Percentiles rank a stretch among this genome's conserved stretches.
Conservation (phyloP, 2,888 invertebrate species). For the Resseliella maxima region DNA sequence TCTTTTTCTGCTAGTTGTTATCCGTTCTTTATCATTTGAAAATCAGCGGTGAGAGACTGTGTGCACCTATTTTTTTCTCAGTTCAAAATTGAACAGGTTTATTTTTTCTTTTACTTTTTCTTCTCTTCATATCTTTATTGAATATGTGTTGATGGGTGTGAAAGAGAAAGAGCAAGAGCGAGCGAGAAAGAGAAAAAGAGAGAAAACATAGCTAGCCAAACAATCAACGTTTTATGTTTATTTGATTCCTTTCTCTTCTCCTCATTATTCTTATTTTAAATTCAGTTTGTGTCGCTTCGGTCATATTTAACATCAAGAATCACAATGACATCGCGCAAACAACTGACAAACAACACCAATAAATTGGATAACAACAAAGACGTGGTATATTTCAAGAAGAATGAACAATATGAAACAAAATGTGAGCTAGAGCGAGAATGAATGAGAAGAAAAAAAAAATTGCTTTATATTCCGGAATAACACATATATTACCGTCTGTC, state of each 20-base stretch:
- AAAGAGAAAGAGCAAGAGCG: neutral
- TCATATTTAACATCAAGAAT: slow-evolving; percentile 26
- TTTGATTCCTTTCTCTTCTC: slow-evolving; percentile 3
- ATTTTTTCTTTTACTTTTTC: neutral
- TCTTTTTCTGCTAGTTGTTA: neutral
- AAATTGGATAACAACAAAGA: slow-evolving; percentile 1
- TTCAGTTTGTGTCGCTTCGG: neutral
- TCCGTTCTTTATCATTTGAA: neutral
- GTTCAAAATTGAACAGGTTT: neutral
- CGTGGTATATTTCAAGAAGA: slow-evolving; percentile 2
- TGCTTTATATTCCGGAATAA: slow-evolving; percentile 33
- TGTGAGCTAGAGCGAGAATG: neutral
- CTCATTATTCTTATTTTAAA: slow-evolving; percentile 10
- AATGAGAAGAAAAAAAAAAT: neutral
- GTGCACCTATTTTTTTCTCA: neutral
- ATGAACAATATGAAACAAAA: neutral
- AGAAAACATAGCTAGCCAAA: neutral
- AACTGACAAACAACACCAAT: slow-evolving; percentile 48
- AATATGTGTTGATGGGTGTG: neutral
- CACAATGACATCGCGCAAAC: slow-evolving; percentile 17
- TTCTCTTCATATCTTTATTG: too few species aligned
- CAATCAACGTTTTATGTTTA: neutral
- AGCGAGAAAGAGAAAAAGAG: too few species aligned
- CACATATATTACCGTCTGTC: slow-evolving; percentile 34
- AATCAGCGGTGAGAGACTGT: neutral